Evolutionary conservation across 2,797 vertebrate species (phyloP), one percentile per base, ranked within the genome.

Genomic region (Gadopsis bispinosus): DNA sequence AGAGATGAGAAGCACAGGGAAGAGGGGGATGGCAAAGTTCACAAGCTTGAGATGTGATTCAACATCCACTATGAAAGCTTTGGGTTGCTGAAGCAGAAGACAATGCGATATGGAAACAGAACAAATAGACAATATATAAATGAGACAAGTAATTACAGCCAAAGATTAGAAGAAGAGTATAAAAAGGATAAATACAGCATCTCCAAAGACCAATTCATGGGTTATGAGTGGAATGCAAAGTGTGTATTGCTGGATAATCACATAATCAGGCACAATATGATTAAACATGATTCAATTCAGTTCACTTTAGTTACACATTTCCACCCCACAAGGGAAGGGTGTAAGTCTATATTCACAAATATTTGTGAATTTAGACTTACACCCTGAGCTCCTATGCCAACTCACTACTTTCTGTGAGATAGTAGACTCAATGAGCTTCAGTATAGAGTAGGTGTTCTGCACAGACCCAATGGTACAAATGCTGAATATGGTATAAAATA

Each of bases 201-300:
- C 45, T 56, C 80, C 51, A 73, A 69, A 73, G 69, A 69, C 11
- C 2, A 50, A 59, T 51, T 69, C 13, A 33, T 53, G 37, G 45
- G 26, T 69, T 45, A 17, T 14, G 50, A 64, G 64, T 55, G 10
- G 43, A 70, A 56, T 31, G 73, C 10, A 71, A 64, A 45, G 37
- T 48, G 19, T 3, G n/a, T 19, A 8, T 22, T 58, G 29, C n/a
- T 64, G 19, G 33, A 63, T n/a, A 50, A 55, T 71, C 26, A 60
- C 29, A 41, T 17, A 41, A 55, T 50, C 11, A 53, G 33, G 51
- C n/a, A 48, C 22, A 48, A 22, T 60, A 17, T 43, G 4, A 71
- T 35, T 61, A 14, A 71, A 29, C 35, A 37, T 3, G 12, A 60
- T 35, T 43, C 43, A 59, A 17, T 55, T 47, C 19, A 39, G 47